phyloP scores from a whole-genome alignment of 2,888 invertebrate genomes.

The Dryocosmus kuriphilus region DNA sequence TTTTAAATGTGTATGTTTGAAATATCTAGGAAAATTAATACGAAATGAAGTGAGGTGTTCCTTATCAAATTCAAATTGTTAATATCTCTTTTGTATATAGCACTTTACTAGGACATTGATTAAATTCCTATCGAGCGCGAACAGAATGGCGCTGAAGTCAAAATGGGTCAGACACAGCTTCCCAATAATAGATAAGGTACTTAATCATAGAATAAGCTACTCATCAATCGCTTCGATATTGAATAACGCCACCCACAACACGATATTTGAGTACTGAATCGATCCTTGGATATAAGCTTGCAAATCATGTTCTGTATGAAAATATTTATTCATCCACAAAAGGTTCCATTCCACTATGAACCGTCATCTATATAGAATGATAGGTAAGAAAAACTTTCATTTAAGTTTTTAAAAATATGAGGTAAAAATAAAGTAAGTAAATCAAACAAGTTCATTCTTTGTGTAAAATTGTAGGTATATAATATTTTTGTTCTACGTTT shows the following conservation, averaged over 20 bases:
- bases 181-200: constrained; percentile 57
- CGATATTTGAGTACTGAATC: not conserved
- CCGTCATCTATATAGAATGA: too few relatives aligned
- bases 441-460: too few relatives aligned
- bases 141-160: constrained; percentile 49
- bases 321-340: not conserved
- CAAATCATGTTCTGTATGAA: not conserved
- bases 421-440: too few relatives aligned
- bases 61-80: not conserved
- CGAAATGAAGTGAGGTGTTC: not conserved
- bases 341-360: not conserved
- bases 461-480: too few relatives aligned
- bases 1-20: too few relatives aligned
- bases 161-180: constrained; percentile 55
- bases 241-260: constrained; percentile 24
- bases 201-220: constrained; percentile 55
- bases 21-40: too few relatives aligned
- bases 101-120: constrained; percentile 46
- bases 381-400: too few relatives aligned
- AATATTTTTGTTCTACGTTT: too few relatives aligned
- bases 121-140: constrained; percentile 54
- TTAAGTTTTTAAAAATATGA: not conserved
- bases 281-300: not conserved
- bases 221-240: constrained; percentile 54
- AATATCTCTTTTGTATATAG: constrained; percentile 4